phyloP scores from a whole-genome alignment of 2,888 invertebrate species.

The Apodemia zela region DNA sequence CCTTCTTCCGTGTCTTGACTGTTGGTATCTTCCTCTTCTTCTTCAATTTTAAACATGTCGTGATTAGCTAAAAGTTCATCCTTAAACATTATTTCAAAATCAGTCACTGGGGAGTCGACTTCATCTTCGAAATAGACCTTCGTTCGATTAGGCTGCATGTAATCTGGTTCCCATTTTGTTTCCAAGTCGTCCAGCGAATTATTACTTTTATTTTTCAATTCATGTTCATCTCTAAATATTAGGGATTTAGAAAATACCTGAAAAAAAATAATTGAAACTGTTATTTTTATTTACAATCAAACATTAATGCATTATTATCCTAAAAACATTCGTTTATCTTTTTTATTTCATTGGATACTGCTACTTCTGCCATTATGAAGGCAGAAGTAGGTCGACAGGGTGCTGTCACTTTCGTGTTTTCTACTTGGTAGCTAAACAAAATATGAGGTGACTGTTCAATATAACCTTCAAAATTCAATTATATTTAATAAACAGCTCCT shows the following conservation, averaged over 20 bases:
- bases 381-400: no score
- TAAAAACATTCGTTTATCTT: no score
- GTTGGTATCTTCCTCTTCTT: conserved; percentile 62
- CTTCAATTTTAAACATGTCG: conserved; percentile 74
- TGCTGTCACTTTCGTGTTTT: no score
- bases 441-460: no score
- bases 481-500: no score
- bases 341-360: no score
- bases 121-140: conserved; percentile 76
- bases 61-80: conserved; percentile 63
- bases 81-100: conserved; percentile 78
- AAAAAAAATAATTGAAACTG: not conserved
- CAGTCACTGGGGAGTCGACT: conserved; percentile 70
- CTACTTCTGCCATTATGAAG: no score
- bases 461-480: no score
- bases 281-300: no score
- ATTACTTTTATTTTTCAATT: conserved; percentile 57
- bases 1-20: conserved; percentile 68
- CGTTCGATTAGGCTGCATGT: conserved; percentile 63
- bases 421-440: no score
- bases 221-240: conserved; percentile 72
- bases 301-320: no score
- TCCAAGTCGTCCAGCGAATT: conserved; percentile 64
- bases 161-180: conserved; percentile 70
- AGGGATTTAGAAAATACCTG: conserved; percentile 77